Evolutionary conservation across 2,888 invertebrate species (phyloP), one percentile per base, ranked within the genome.

Genomic region (Andrena hattorfiana): DNA sequence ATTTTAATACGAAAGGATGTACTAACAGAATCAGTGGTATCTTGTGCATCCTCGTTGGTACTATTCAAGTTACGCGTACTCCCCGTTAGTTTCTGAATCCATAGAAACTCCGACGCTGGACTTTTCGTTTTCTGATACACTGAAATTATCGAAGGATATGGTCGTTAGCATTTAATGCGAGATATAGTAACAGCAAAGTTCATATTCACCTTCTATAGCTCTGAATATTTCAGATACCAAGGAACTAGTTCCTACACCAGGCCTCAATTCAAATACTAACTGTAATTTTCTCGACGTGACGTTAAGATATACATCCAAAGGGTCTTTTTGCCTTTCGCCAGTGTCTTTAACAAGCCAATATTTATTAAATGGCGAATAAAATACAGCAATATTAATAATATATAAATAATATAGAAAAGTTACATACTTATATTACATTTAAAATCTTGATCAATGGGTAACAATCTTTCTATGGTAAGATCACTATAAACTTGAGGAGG

Each of bases 381-480:
- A 28, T 49, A 26, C 20, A 26, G 26, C 42, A 30, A 62, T n/a
- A 7, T 63, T 1, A n/a, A 54, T 28, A 2, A 2, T 7, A 26
- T 0, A 20, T 16, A 59, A 10, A 30, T 10, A 32, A 59, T 28
- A 68, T 13, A 35, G 5, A 20, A 10, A 13, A 20, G 28, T 42
- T 60, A 81, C 48, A 26, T 95, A 95, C 96, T 96, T 91, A 97
- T 96, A 92, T 96, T 96, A 94, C 97, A 97, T 93, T 96, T 96
- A 94, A 98, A 98, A 90, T 96, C 96, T 89, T 96, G 96, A 94
- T 98, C 97, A 76, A 98, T 96, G 32, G 98, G 97, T 90, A 98
- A 95, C 70, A 97, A 96, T 93, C 96, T 96, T 94, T 98, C 97
- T 90, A 98, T 96, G 16, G 96, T 96, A 87, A 98, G 95, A 94